Conservation (phyloP, 1,140 invertebrate species). For the Drosophila sulfurigaster region DNA sequence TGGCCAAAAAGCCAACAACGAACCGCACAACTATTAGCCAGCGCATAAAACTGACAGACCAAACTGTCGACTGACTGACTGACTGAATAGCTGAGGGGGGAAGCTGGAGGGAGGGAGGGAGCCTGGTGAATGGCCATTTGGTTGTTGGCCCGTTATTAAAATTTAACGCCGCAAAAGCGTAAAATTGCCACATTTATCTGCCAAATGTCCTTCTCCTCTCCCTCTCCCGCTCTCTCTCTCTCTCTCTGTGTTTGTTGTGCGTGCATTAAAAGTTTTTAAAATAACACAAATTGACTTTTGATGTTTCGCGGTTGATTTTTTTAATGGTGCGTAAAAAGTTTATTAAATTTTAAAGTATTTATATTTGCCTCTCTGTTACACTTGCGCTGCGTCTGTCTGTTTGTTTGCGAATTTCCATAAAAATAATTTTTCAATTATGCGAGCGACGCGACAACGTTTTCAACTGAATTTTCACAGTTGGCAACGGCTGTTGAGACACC, state of each 20-base stretch:
- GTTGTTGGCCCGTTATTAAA: slow-evolving; percentile 73
- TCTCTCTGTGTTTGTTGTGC: slow-evolving; percentile 20
- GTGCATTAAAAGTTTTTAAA: slow-evolving; percentile 79
- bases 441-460: slow-evolving; percentile 44
- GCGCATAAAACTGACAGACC: slow-evolving; percentile 47
- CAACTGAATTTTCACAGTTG: slow-evolving; percentile 59
- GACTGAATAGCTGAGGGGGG: neutral
- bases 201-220: slow-evolving; percentile 52
- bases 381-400: slow-evolving; percentile 5
- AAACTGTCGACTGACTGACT: slow-evolving; percentile 13
- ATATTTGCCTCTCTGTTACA: slow-evolving; percentile 3
- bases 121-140: slow-evolving; percentile 53
- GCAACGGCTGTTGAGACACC: slow-evolving; percentile 55
- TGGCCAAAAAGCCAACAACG: slow-evolving; percentile 74
- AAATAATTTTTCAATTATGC: slow-evolving; percentile 81
- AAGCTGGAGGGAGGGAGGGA: neutral
- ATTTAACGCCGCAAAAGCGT: slow-evolving; percentile 79
- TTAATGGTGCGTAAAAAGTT: slow-evolving; percentile 81
- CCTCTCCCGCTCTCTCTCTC: neutral
- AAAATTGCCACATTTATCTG: slow-evolving; percentile 80
- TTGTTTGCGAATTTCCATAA: slow-evolving; percentile 63
- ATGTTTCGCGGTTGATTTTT: slow-evolving; percentile 80
- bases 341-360: slow-evolving; percentile 78
- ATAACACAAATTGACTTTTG: slow-evolving; percentile 81
- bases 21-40: slow-evolving; percentile 77